Evolutionary conservation across 1,140 invertebrate species (phyloP), one percentile per base, ranked within the genome.

Genomic region (Brachionus plicatilis): DNA sequence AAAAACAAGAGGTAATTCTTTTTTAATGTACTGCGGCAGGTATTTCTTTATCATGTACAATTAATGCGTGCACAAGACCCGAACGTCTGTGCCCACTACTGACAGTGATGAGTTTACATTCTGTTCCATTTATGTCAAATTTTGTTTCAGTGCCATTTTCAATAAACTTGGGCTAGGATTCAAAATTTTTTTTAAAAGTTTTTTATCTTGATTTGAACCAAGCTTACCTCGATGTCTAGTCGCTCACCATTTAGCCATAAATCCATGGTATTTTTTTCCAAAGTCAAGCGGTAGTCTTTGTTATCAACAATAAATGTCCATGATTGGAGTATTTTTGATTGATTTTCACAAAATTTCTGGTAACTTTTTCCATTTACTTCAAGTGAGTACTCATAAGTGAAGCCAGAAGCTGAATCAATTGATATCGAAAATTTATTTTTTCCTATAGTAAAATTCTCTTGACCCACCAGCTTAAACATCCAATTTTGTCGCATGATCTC

Each of bases 401-500:
- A 95, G 17, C 93, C 93, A 33, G 93, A 93, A 41, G 93, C 90
- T 2, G 94, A 94, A 87, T 95, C 94, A 1, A 96, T 93, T 47
- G 88, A 88, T 72, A 94, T 91, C 27, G 88, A 86, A 86, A 92
- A 93, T 68, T 89, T 79, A 75, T 88, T 90, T 41, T 85, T 86
- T 1, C 92, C 91, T 37, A 93, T 88, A 50, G 88, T 88, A 87
- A 93, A 93, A n/a, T 88, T 87, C 88, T 93, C 93, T 70, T 88
- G 87, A 5, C 94, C 94, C 1, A 96, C 94, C 60, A 96, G 87
- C 88, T 94, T 94, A 87, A 96, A 96, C 93, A 96, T 94, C 94
- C 94, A 96, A 72, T 95, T 94, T 84, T 92, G 91, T 27, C 92
- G 90, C 6, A 94, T 85, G 7, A 94, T 91, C 89, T 95, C 94